Evolutionary conservation across 2,797 vertebrate species (phyloP).

Genomic region (Oreonectes daqikongensis): DNA sequence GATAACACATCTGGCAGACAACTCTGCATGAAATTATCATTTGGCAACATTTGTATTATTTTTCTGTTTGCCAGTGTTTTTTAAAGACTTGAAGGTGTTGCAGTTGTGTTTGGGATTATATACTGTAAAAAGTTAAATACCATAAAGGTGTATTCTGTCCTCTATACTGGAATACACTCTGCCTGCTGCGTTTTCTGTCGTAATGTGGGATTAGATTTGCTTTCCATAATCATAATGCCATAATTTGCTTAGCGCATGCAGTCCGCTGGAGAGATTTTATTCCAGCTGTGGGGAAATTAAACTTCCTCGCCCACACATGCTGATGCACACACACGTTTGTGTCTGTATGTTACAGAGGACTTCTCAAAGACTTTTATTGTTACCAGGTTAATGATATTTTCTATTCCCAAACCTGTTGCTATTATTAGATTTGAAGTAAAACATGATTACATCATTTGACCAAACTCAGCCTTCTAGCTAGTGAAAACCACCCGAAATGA

Average conservation of each 20-base stretch:
- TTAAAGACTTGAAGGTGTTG: background rate
- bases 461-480: too few species aligned
- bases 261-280: conserved; percentile 68
- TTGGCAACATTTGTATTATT: background rate
- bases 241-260: conserved; percentile 67
- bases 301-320: conserved; percentile 50
- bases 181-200: conserved; percentile 55
- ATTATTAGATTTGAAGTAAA: background rate
- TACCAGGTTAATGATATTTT: background rate
- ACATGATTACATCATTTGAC: background rate
- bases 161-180: background rate
- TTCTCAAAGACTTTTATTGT: background rate
- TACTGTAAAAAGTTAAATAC: background rate
- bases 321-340: conserved; percentile 24
- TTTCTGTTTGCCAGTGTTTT: background rate
- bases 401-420: background rate
- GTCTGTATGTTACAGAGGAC: background rate
- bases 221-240: conserved; percentile 70
- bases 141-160: conserved; percentile 30
- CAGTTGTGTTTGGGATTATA: background rate
- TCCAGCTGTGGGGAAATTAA: conserved; percentile 74
- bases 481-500: background rate
- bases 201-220: conserved; percentile 70
- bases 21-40: background rate
- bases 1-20: too few species aligned